These are phyloP conservation scores for Danio aesculapii DNA, from an alignment of 2,797 vertebrate genomes.

Conservation along the genomic window DNA sequence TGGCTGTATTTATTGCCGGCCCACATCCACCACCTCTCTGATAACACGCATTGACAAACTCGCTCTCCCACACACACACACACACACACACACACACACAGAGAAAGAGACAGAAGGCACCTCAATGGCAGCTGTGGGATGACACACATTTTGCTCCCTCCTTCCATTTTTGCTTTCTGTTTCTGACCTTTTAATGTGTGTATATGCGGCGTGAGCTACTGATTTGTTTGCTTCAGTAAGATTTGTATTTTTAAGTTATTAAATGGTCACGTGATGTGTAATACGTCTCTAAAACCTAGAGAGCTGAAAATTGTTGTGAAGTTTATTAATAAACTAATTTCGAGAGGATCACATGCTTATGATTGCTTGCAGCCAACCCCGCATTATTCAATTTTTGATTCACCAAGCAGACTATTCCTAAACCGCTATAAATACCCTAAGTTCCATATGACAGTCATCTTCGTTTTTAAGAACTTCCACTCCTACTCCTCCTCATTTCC, in stretches of 20 bases:
- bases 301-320: neutral
- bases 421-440: too few species aligned
- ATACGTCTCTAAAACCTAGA: too few species aligned
- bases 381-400: too few species aligned
- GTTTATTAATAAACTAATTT: too few species aligned
- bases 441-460: too few species aligned
- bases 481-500: too few species aligned
- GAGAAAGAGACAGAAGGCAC: neutral
- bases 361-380: too few species aligned
- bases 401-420: too few species aligned
- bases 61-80: conserved; percentile 18
- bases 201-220: neutral
- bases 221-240: neutral
- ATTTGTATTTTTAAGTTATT: neutral
- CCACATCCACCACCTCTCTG: conserved; percentile 38
- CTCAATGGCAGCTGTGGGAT: conserved; percentile 30
- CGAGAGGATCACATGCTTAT: too few species aligned
- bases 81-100: neutral
- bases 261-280: too few species aligned
- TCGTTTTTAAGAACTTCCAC: too few species aligned
- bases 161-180: conserved; percentile 13
- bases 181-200: conserved; percentile 6
- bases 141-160: conserved; percentile 40
- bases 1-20: conserved; percentile 59
- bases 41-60: conserved; percentile 48